These are phyloP conservation scores for Contarinia nasturtii DNA, from an alignment of 1,140 invertebrate species.

Conservation along the genomic window DNA sequence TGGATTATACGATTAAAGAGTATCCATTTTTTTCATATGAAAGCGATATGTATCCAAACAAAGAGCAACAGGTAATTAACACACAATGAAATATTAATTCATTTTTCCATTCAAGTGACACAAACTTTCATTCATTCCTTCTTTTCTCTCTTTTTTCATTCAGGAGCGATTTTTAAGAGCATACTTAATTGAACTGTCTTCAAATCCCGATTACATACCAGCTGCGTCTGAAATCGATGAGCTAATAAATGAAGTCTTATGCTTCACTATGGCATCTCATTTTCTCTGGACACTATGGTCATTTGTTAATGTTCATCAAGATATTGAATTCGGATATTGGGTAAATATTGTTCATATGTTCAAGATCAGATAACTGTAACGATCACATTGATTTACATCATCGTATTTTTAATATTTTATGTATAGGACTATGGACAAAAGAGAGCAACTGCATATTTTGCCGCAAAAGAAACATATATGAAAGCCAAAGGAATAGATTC, in stretches of 20 bases:
- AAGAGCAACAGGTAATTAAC: slow-evolving; percentile 56
- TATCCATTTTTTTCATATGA: slow-evolving; percentile 60
- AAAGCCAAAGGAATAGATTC: not conserved
- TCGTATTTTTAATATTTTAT: not conserved
- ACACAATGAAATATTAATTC: not conserved
- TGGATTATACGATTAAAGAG: slow-evolving; percentile 64
- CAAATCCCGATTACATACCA: slow-evolving; percentile 10
- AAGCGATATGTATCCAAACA: slow-evolving; percentile 45
- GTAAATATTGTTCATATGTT: slow-evolving; percentile 32
- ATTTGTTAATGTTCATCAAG: slow-evolving; percentile 65
- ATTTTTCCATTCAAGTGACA: not conserved
- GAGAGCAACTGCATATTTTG: slow-evolving; percentile 2
- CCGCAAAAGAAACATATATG: slow-evolving; percentile 3
- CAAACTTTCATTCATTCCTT: too few species aligned
- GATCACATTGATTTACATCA: not conserved
- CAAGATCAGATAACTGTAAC: not conserved
- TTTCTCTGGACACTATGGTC: slow-evolving; percentile 87
- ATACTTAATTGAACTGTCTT: not conserved
- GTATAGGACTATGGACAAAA: slow-evolving; percentile 3
- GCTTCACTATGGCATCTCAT: slow-evolving; percentile 74
- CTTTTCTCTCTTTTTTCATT: not conserved
- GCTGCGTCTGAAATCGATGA: slow-evolving; percentile 11
- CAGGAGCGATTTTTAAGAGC: not conserved
- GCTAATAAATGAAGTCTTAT: slow-evolving; percentile 43
- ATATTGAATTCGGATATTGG: slow-evolving; percentile 90